phyloP scores from a whole-genome alignment of 2,797 vertebrate species.

The Pseudochromis fuscus region DNA sequence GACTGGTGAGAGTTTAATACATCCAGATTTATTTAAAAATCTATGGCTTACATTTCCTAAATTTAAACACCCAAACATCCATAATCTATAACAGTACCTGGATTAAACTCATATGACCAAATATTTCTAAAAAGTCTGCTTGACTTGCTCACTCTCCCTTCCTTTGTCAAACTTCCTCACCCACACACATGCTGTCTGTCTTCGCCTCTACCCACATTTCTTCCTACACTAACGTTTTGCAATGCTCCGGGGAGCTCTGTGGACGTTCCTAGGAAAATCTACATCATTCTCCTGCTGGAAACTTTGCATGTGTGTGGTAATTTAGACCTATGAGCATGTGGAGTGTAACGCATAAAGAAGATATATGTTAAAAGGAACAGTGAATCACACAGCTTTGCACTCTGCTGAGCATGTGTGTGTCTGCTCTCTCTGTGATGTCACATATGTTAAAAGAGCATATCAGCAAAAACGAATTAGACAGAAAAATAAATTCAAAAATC shows the following conservation, averaged over 20 bases:
- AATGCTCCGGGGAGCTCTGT: conserved; percentile 16
- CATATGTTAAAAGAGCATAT: not conserved
- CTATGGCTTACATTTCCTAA: not conserved
- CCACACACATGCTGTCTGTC: conserved; percentile 65
- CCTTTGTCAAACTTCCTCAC: conserved; percentile 50
- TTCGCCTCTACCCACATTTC: conserved; percentile 53
- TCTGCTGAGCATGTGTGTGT: too few relatives aligned
- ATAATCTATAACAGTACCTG: not conserved
- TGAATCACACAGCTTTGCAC: too few relatives aligned
- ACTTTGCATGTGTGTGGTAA: not conserved
- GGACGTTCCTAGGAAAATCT: conserved; percentile 24
- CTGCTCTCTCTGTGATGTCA: not conserved
- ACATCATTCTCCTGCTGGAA: not conserved
- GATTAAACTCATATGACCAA: conserved; percentile 9
- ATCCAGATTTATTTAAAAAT: not conserved
- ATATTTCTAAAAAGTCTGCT: conserved; percentile 40
- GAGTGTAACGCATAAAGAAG: not conserved
- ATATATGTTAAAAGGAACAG: not conserved
- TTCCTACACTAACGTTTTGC: conserved; percentile 50
- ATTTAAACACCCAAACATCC: not conserved
- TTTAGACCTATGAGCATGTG: conserved; percentile 4
- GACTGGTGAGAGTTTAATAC: too few relatives aligned
- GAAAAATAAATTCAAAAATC: not conserved
- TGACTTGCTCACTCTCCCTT: conserved; percentile 26
- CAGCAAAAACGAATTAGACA: not conserved